These are phyloP conservation scores for Cranoglanis bouderius DNA, from an alignment of 2,113 vertebrate species.

Conservation along the genomic window DNA sequence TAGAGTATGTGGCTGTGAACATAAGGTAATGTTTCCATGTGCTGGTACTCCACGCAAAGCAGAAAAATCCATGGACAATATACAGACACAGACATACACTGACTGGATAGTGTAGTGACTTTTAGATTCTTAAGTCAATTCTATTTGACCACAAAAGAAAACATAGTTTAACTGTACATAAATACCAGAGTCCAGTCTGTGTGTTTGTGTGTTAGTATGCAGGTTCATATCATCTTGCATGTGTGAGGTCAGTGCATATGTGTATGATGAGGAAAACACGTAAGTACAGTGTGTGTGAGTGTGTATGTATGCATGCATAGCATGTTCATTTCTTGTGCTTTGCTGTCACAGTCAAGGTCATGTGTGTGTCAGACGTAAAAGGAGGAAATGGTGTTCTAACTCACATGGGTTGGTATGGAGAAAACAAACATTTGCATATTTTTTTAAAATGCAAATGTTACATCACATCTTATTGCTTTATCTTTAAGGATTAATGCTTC, in stretches of 20 bases:
- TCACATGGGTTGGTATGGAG: slow-evolving; percentile 75
- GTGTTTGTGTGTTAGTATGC: slow-evolving; percentile 32
- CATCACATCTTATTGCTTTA: slow-evolving; percentile 51
- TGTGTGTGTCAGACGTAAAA: slow-evolving; percentile 64
- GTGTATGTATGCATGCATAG: slow-evolving; percentile 55
- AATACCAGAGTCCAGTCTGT: slow-evolving; percentile 42
- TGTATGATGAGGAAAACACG: slow-evolving; percentile 26
- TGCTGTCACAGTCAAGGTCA: slow-evolving; percentile 64
- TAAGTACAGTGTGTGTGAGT: slow-evolving; percentile 53
- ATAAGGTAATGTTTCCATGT: slow-evolving; percentile 74
- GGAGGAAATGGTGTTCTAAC: slow-evolving; percentile 61
- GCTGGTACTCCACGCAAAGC: slow-evolving; percentile 55
- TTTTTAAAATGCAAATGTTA: slow-evolving; percentile 46
- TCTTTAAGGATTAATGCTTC: not conserved
- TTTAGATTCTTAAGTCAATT: not conserved
- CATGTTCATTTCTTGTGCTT: slow-evolving; percentile 65
- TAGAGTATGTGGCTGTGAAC: slow-evolving; percentile 64
- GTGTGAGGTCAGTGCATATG: slow-evolving; percentile 36
- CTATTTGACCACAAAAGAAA: not conserved
- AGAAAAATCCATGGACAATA: slow-evolving; percentile 8
- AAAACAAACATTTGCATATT: slow-evolving; percentile 51
- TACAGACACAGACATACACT: slow-evolving; percentile 13
- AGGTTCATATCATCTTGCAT: slow-evolving; percentile 14
- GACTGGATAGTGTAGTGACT: slow-evolving; percentile 10
- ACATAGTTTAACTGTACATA: not conserved